A percentile compares a stretch with the other conserved stretches of the same genome.
phyloP scores from a whole-genome alignment of 1,140 invertebrate genomes.

The Euura lappo region DNA sequence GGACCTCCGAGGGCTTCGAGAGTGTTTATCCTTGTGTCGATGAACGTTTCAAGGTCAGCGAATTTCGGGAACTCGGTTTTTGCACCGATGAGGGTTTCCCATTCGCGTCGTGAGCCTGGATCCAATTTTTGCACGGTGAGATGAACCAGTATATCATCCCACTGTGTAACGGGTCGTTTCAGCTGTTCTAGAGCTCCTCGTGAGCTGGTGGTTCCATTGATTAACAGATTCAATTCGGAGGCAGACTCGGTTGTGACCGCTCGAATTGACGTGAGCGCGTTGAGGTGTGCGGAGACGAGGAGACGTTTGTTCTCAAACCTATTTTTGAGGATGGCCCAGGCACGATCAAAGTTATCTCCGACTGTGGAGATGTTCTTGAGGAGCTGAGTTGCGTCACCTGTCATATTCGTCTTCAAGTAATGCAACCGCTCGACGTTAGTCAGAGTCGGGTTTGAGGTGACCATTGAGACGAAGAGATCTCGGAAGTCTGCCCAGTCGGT shows the following conservation, averaged over 20 bases:
- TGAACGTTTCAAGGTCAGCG: not conserved
- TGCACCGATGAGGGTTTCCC: not conserved
- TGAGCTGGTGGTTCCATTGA: not conserved
- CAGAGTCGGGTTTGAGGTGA: slow-evolving; percentile 2
- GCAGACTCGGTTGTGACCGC: not conserved
- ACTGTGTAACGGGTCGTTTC: slow-evolving; percentile 5
- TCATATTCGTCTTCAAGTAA: slow-evolving; percentile 16
- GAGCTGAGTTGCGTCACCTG: slow-evolving; percentile 15
- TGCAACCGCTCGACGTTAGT: slow-evolving; percentile 3
- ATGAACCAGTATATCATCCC: slow-evolving; percentile 9
- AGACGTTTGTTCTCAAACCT: slow-evolving; percentile 15
- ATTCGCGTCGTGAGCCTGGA: slow-evolving; percentile 9
- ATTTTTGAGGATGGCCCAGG: slow-evolving; percentile 13
- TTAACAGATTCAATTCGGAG: not conserved
- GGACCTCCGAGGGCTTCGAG: not conserved
- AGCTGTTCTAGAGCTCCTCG: slow-evolving; percentile 3
- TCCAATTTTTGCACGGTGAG: not conserved
- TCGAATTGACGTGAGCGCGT: not conserved
- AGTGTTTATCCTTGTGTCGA: not conserved
- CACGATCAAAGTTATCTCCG: slow-evolving; percentile 18
- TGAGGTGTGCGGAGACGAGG: slow-evolving; percentile 3
- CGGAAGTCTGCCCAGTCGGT: slow-evolving; percentile 21
- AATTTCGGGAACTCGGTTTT: not conserved
- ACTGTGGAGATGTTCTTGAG: slow-evolving; percentile 12
- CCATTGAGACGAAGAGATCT: slow-evolving; percentile 19